Base-by-base conservation (phyloP, 2,888 invertebrate genomes). In the Escarpia spicata region DNA sequence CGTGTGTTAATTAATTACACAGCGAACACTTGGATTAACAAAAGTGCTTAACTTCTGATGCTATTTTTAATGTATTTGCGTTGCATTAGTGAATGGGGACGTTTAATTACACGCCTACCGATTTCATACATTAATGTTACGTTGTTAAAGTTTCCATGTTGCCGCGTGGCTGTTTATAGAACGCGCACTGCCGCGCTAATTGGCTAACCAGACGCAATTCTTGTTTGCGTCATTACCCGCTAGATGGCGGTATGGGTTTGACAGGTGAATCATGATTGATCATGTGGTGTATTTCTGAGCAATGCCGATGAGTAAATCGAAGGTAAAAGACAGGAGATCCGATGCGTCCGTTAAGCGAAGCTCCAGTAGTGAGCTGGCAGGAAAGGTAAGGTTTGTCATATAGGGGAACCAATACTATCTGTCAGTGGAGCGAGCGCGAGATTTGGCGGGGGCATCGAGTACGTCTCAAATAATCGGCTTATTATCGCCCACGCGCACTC, bases 361-460 rank as follows among this genome's bases (percentile, higher is more conserved):
- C 75, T 75, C 75, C 75, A 75, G 15, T 75, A 75, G 75, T n/a
- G 75, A 75, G 75, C n/a, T 75, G 75, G 75, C 75, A 75, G 75
- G 75, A 75, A 75, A 75, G 75, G 75, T 75, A 75, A 75, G 75
- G 19, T 75, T 75, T 75, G 19, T 75, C 75, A 75, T 75, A 75
- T n/a, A 26, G 19, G 75, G 26, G 75, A 75, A 75, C 75, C 75
- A 75, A 75, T 75, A 75, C 19, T 15, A 75, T 75, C 3, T 75
- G 75, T 75, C 75, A 75, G 26, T 75, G 19, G 75, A 75, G 15
- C 75, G 75, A 75, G 75, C 75, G 19, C n/a, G 26, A 75, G 75
- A 75, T 75, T 75, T 75, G 75, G 75, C 75, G 75, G 75, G 75
- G 75, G 75, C 75, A 75, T 75, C 75, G 75, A 75, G 75, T 75